These are phyloP conservation scores for Scylla paramamosain DNA, from an alignment of 1,140 invertebrate species.

Conservation along the genomic window DNA sequence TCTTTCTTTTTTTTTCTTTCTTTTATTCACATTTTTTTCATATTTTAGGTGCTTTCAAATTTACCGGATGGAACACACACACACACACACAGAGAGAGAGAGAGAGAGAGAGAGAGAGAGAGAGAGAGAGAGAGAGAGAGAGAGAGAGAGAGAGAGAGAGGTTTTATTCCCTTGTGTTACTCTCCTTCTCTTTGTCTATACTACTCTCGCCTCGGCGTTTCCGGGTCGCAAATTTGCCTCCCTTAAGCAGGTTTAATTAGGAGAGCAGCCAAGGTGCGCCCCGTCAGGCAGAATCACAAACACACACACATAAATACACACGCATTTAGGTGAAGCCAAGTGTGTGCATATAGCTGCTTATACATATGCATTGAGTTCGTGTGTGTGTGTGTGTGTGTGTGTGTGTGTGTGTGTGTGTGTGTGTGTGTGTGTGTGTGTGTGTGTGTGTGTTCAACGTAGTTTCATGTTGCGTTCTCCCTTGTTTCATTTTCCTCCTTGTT, in stretches of 20 bases:
- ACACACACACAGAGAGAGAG: no score
- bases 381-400: background rate
- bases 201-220: background rate
- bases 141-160: no score
- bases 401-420: slow-evolving; percentile 27
- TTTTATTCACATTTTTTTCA: no score
- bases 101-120: no score
- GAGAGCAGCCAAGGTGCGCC: background rate
- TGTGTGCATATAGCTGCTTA: slow-evolving; percentile 4
- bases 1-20: no score
- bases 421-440: slow-evolving; percentile 42
- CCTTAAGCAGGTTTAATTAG: slow-evolving; percentile 13
- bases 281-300: slow-evolving; percentile 11
- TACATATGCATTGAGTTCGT: background rate
- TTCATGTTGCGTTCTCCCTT: background rate
- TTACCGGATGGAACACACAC: no score
- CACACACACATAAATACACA: slow-evolving; percentile 1
- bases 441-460: background rate
- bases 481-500: background rate
- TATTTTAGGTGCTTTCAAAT: no score
- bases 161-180: background rate
- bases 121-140: no score
- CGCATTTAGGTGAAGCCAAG: background rate
- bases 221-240: background rate
- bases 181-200: background rate